phyloP scores from a whole-genome alignment of 2,113 vertebrate genomes.

The Excalfactoria chinensis region DNA sequence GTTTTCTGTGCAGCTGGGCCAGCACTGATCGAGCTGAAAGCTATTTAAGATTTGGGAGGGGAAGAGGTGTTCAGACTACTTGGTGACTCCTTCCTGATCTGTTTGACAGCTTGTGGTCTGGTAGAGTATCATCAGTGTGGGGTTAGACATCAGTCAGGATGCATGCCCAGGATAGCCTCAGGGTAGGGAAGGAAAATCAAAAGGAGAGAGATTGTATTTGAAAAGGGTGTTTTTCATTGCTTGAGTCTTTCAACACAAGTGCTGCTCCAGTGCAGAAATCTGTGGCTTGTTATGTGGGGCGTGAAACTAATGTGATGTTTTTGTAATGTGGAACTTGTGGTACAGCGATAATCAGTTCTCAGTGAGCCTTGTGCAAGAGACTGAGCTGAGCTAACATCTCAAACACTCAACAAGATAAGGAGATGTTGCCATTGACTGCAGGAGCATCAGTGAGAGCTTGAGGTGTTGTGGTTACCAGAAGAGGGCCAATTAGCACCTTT shows the following conservation, averaged over 20 bases:
- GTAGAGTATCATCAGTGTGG: not conserved
- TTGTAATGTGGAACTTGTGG: not conserved
- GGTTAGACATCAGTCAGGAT: not conserved
- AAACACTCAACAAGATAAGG: too few species aligned
- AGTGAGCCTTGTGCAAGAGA: not conserved
- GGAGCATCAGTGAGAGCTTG: too few species aligned
- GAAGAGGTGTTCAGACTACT: not conserved
- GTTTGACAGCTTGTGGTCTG: not conserved
- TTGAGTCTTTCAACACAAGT: not conserved
- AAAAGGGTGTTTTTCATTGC: not conserved
- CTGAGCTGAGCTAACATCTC: too few species aligned
- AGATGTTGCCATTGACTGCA: too few species aligned
- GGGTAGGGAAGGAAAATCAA: too few species aligned
- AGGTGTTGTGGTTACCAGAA: not conserved
- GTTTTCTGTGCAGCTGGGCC: not conserved
- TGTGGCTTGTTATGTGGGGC: not conserved
- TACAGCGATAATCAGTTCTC: not conserved
- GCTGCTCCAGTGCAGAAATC: not conserved
- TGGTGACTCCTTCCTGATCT: not conserved
- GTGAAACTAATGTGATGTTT: not conserved
- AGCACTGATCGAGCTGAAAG: conserved; percentile 1
- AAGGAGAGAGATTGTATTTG: not conserved
- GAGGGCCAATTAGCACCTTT: not conserved
- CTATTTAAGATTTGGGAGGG: not conserved
- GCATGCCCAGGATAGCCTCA: not conserved